Evolutionary conservation across 2,888 invertebrate species (phyloP).

Genomic region (Ormyrus pomaceus): DNA sequence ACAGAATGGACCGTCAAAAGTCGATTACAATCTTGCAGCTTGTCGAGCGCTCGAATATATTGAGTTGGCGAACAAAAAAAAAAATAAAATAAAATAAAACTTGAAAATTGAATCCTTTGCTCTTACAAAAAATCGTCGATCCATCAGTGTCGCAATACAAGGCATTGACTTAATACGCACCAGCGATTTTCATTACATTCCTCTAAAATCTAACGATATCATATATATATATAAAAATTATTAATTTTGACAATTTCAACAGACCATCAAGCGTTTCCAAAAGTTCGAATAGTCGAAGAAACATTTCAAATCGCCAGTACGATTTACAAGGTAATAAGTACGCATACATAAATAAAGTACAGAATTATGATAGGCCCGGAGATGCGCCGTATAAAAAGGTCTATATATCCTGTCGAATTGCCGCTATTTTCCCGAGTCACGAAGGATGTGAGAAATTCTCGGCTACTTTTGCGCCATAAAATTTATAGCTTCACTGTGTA

Average conservation of each 20-base stretch:
- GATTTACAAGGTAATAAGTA: conserved; percentile 38
- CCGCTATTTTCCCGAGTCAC: not conserved
- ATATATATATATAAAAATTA: not conserved
- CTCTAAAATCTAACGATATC: not conserved
- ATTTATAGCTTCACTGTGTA: too few relatives aligned
- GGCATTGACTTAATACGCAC: conserved; percentile 52
- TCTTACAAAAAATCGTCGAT: conserved; percentile 39
- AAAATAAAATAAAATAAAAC: conserved; percentile 23
- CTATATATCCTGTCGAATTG: not conserved
- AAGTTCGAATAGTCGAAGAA: not conserved
- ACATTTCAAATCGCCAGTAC: conserved; percentile 43
- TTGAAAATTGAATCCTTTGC: conserved; percentile 29
- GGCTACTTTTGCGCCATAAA: too few relatives aligned
- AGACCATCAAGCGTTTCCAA: conserved; percentile 15
- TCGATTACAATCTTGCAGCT: conserved; percentile 30
- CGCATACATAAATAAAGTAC: conserved; percentile 50
- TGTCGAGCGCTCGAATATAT: not conserved
- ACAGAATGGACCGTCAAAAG: conserved; percentile 58
- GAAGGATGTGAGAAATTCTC: not conserved
- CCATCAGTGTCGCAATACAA: conserved; percentile 52
- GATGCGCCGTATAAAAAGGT: not conserved
- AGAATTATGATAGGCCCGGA: conserved; percentile 39
- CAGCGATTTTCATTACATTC: conserved; percentile 28
- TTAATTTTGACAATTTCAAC: conserved; percentile 39
- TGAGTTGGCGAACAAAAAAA: conserved; percentile 18